phyloP scores from a whole-genome alignment of 2,113 vertebrate species.

The Axis porcinus region DNA sequence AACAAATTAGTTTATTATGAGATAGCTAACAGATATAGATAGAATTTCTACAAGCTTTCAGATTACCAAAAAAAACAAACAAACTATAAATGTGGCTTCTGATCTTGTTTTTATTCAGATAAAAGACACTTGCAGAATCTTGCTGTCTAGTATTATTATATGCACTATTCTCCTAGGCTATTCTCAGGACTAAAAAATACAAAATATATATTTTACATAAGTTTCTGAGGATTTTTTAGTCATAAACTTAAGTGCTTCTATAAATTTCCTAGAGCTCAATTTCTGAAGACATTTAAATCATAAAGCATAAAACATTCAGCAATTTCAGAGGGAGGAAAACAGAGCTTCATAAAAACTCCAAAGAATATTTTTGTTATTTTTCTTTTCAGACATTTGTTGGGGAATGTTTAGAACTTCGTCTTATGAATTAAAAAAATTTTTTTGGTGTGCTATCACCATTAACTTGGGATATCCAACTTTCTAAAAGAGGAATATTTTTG shows the following conservation, averaged over 20 bases:
- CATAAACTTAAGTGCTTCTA: constrained; percentile 45
- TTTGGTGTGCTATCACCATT: neutral
- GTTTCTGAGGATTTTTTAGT: neutral
- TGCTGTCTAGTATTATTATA: neutral
- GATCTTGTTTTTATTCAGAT: constrained; percentile 19
- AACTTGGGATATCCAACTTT: neutral
- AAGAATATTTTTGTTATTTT: neutral
- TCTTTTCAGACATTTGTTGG: constrained; percentile 26
- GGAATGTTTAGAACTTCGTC: neutral
- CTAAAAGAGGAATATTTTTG: neutral
- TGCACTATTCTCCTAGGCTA: neutral
- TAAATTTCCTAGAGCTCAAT: constrained; percentile 4
- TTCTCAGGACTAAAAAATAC: neutral
- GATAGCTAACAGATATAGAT: neutral
- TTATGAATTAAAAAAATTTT: neutral
- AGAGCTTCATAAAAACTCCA: constrained; percentile 23
- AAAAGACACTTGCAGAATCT: neutral
- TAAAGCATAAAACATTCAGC: constrained; percentile 40
- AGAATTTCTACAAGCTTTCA: neutral
- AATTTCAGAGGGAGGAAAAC: constrained; percentile 16
- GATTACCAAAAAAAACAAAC: neutral
- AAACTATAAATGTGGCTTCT: neutral
- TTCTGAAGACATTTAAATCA: constrained; percentile 48
- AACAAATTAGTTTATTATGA: neutral
- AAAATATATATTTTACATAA: neutral